A percentile compares a stretch with the other conserved stretches of the same genome.
phyloP scores from a whole-genome alignment of 2,888 invertebrate genomes.

The Pollenia griseotomentosa region DNA sequence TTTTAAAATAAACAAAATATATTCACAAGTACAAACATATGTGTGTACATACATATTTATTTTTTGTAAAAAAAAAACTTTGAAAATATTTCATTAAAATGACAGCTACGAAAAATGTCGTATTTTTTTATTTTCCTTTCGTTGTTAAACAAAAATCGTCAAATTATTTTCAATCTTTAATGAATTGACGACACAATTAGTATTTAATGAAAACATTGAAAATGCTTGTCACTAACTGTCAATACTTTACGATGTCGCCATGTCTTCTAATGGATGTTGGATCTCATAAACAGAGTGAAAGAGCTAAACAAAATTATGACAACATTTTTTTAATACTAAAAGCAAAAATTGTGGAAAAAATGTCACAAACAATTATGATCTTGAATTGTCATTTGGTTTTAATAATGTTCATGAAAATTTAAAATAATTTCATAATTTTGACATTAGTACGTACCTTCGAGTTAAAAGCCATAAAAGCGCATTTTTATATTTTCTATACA shows the following conservation, averaged over 20 bases:
- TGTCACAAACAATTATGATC: not conserved
- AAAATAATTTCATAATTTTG: too few species aligned
- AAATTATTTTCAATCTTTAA: constrained; percentile 58
- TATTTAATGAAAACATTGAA: constrained; percentile 67
- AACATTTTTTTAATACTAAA: not conserved
- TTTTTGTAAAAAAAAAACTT: not conserved
- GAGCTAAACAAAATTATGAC: constrained; percentile 15
- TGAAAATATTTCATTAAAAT: constrained; percentile 22
- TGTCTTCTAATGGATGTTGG: constrained; percentile 74
- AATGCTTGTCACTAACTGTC: constrained; percentile 76
- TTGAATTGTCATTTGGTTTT: too few species aligned
- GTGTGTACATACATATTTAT: not conserved
- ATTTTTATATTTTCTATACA: too few species aligned
- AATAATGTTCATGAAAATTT: not conserved
- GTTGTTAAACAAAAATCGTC: constrained; percentile 57
- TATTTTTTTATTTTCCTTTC: not conserved
- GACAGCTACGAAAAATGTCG: constrained; percentile 21
- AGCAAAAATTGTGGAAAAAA: not conserved
- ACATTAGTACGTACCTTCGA: too few species aligned
- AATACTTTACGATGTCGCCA: constrained; percentile 74
- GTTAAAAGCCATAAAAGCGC: too few species aligned
- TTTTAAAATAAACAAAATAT: not conserved
- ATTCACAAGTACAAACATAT: too few species aligned
- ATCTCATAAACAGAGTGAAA: constrained; percentile 58
- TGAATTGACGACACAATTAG: constrained; percentile 75